Percentiles rank a stretch among this genome's conserved stretches.
Evolutionary conservation across 2,113 vertebrate species (phyloP).

Genomic region (Cebidichthys violaceus): DNA sequence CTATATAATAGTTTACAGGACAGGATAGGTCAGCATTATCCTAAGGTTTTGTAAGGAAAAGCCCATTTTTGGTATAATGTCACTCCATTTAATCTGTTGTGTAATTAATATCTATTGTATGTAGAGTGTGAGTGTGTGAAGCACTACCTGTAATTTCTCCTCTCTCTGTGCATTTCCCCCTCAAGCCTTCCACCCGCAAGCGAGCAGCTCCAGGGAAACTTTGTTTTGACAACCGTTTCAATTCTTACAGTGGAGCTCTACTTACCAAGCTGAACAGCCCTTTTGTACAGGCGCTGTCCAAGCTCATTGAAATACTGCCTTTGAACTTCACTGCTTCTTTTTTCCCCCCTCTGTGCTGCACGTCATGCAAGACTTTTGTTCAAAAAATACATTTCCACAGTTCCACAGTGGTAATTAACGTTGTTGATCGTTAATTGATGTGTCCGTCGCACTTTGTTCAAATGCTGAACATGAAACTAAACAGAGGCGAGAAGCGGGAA

Average conservation of each 20-base stretch:
- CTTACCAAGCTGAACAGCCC: slow-evolving; percentile 23
- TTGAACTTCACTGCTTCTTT: slow-evolving; percentile 42
- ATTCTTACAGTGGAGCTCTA: slow-evolving; percentile 15
- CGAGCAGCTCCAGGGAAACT: slow-evolving; percentile 23
- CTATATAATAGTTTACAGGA: slow-evolving; percentile 32
- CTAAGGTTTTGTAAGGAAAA: slow-evolving; percentile 16
- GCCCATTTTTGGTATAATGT: neutral
- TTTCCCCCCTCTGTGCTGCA: neutral
- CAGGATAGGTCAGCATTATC: slow-evolving; percentile 9
- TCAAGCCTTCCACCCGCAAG: slow-evolving; percentile 12
- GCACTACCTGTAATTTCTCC: neutral
- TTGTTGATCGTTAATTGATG: slow-evolving; percentile 33
- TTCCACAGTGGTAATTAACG: neutral
- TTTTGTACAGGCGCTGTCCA: slow-evolving; percentile 34
- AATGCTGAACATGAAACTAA: slow-evolving; percentile 17
- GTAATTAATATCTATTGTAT: slow-evolving; percentile 9
- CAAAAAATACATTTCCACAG: neutral
- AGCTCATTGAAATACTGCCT: slow-evolving; percentile 37
- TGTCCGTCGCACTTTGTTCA: slow-evolving; percentile 34
- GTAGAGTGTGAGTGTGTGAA: neutral
- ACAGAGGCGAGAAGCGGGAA: slow-evolving; percentile 1
- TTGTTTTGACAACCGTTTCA: slow-evolving; percentile 56
- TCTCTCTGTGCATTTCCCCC: neutral
- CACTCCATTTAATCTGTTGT: slow-evolving; percentile 38
- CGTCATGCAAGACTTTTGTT: slow-evolving; percentile 24